A percentile compares a stretch with the other conserved stretches of the same genome.
These are phyloP conservation scores for Astropecten irregularis DNA, from an alignment of 53 echinoderm and acorn worm genomes.

Conservation along the genomic window DNA sequence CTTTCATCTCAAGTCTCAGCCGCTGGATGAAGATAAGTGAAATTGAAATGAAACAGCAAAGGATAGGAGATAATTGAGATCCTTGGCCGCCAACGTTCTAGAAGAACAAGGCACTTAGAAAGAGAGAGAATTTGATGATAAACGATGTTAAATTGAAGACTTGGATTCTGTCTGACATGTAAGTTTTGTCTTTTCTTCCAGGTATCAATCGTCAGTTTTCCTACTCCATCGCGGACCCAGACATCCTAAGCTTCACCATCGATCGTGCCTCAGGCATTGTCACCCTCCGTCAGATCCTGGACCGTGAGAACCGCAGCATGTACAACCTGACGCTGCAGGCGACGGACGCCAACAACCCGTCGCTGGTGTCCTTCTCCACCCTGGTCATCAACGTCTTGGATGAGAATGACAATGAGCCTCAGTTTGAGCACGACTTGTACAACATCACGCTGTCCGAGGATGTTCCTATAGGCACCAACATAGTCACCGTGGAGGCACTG, in stretches of 20 bases:
- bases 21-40: no score
- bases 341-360: slow-evolving; percentile 63
- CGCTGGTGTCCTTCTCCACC: slow-evolving; percentile 59
- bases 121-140: no score
- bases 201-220: slow-evolving; percentile 81
- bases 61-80: no score
- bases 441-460: slow-evolving; percentile 79
- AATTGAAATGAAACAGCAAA: no score
- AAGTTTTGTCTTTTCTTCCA: slow-evolving; percentile 3
- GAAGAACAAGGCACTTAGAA: no score
- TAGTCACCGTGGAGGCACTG: slow-evolving; percentile 77
- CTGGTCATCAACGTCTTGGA: slow-evolving; percentile 87
- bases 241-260: slow-evolving; percentile 73
- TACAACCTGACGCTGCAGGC: slow-evolving; percentile 89
- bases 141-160: no score
- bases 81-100: no score
- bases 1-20: no score
- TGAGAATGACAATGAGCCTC: slow-evolving; percentile 97
- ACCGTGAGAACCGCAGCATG: slow-evolving; percentile 77
- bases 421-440: slow-evolving; percentile 90
- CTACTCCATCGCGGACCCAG: slow-evolving; percentile 63
- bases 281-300: slow-evolving; percentile 72
- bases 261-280: slow-evolving; percentile 89
- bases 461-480: slow-evolving; percentile 52
- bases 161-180: no score